Evolutionary conservation across 2,888 invertebrate genomes (phyloP), one percentile per base, ranked within the genome.

Genomic region (Oligia strigilis): DNA sequence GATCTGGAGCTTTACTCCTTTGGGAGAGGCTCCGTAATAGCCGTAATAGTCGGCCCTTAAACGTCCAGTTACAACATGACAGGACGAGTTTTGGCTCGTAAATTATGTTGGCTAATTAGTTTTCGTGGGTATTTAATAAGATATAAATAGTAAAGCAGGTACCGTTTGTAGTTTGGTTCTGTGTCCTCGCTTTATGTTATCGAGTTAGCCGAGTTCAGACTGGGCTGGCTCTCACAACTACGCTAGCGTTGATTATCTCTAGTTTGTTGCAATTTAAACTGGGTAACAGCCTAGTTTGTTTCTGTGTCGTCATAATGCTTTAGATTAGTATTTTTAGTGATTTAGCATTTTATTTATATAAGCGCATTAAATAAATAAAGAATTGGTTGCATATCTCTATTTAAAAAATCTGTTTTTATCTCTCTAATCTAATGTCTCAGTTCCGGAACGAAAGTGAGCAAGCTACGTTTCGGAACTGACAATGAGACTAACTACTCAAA

Each of bases 1-100:
- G 90, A 89, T 80, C 88, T 87, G 81, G 80, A 90, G 87, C 90
- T 88, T 86, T 84, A 78, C 80, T 88, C 91, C 90, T 87, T 87
- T 82, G 89, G 85, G 89, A 87, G 78, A 83, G 80, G 87, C 72
- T 82, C 66, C 71, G 81, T 89, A 85, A 88, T 89, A 85, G 84
- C 83, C 72, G 80, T 88, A 90, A 90, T 89, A 87, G 82, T 79
- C 78, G 82, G 86, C 77, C 82, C 87, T 87, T 86, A 89, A 84
- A 86, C 86, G 82, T 89, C 81, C 82, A 82, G 86, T 72, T 87
- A 81, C 78, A 83, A 87, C 86, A 82, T 84, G 82, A 87, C 88
- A 82, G 88, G 81, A 80, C 74, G 80, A 75, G 81, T 87, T 87
- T 83, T 75, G 78, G 62, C 84, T 89, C 83, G 84, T 88, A 87